phyloP scores from a whole-genome alignment of 2,888 invertebrate species.

The Drosophila nr. medialis region DNA sequence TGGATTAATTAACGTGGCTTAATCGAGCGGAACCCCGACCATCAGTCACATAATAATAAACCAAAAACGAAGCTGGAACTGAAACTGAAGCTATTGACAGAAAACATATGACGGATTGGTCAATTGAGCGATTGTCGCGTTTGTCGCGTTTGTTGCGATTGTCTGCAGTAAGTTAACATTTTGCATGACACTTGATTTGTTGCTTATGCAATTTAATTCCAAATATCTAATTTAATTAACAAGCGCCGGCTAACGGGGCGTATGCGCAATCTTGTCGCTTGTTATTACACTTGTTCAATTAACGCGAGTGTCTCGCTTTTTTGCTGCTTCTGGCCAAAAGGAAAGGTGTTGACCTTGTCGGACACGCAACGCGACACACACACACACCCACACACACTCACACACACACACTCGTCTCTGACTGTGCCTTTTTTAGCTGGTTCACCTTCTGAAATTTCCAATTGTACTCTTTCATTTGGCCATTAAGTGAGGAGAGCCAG shows the following conservation, averaged over 20 bases:
- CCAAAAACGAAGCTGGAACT: background rate
- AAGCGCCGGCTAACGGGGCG: conserved; percentile 60
- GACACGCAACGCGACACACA: conserved; percentile 38
- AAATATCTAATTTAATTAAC: conserved; percentile 76
- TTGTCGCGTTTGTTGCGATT: background rate
- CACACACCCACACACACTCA: conserved; percentile 24
- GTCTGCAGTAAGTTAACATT: conserved; percentile 38
- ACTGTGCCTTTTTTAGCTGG: conserved; percentile 56
- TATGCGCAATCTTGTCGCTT: conserved; percentile 69
- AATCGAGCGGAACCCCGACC: conserved; percentile 4
- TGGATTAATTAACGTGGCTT: conserved; percentile 73
- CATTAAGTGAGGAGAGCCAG: conserved; percentile 32
- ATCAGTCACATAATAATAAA: background rate
- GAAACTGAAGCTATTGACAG: background rate
- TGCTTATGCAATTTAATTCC: conserved; percentile 61
- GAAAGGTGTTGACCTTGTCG: conserved; percentile 80
- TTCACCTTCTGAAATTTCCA: conserved; percentile 65
- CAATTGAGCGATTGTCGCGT: background rate
- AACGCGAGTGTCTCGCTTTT: conserved; percentile 38
- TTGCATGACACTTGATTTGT: conserved; percentile 39
- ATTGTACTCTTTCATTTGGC: conserved; percentile 48
- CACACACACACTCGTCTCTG: conserved; percentile 19
- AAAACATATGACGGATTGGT: background rate
- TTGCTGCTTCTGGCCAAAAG: conserved; percentile 52
- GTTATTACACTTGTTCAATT: conserved; percentile 71